phyloP scores from a whole-genome alignment of 2,113 vertebrate genomes.

The Chlamydotis undulata region DNA sequence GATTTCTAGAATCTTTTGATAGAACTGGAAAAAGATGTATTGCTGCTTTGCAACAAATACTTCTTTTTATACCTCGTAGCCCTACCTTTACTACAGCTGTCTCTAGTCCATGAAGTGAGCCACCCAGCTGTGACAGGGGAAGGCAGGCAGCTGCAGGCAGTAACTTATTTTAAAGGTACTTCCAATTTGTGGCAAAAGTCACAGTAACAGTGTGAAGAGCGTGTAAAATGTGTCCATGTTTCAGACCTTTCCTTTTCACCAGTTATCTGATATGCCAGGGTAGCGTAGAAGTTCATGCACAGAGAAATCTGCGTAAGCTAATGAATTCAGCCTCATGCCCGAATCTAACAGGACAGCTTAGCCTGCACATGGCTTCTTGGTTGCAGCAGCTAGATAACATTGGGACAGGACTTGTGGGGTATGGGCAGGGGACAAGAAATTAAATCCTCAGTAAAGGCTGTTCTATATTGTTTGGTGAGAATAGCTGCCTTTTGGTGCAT shows the following conservation, averaged over 20 bases:
- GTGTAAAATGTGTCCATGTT: neutral
- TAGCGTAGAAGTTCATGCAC: neutral
- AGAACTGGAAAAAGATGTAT: neutral
- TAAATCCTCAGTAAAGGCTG: neutral
- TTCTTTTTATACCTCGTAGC: neutral
- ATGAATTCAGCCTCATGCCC: neutral
- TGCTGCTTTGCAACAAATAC: neutral
- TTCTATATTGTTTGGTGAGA: neutral
- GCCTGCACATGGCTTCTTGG: neutral
- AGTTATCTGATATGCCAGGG: neutral
- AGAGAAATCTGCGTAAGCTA: neutral
- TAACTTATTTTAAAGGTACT: neutral
- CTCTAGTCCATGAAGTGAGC: neutral
- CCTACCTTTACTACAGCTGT: neutral
- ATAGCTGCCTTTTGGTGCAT: neutral
- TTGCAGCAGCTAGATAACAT: neutral
- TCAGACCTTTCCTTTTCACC: neutral
- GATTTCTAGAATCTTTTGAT: neutral
- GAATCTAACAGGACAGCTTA: neutral
- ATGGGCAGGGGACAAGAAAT: neutral
- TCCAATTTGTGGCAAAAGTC: neutral
- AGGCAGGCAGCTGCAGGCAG: neutral
- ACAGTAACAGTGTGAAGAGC: neutral
- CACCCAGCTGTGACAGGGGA: neutral
- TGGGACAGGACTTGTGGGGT: accelerated